Percentiles rank a stretch among this genome's conserved stretches.
Evolutionary conservation across 2,113 vertebrate species (phyloP).

Genomic region (Petaurus breviceps): DNA sequence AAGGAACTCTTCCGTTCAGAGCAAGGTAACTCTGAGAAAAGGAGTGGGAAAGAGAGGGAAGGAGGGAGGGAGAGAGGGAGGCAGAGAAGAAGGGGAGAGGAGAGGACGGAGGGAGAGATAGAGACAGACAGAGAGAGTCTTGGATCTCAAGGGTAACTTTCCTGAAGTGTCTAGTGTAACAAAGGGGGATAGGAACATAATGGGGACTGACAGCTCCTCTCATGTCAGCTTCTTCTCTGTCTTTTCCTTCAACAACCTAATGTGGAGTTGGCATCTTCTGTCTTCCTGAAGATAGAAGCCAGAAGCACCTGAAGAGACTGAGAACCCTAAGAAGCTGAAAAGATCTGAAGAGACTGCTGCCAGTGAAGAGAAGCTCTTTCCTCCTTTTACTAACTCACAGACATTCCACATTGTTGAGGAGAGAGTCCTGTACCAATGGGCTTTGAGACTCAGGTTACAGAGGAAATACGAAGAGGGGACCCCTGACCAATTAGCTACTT

Average conservation of each 20-base stretch:
- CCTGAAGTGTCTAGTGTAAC: neutral
- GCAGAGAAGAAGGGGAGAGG: neutral
- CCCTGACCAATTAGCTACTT: neutral
- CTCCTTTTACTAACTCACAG: neutral
- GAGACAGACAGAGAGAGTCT: too few relatives aligned
- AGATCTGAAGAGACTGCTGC: neutral
- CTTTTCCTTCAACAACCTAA: neutral
- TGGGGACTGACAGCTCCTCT: neutral
- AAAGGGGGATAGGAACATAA: neutral
- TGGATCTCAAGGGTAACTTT: neutral
- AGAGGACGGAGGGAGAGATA: too few relatives aligned
- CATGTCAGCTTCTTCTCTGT: neutral
- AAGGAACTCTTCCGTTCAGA: neutral
- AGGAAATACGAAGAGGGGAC: neutral
- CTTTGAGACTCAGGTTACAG: neutral
- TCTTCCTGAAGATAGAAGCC: neutral
- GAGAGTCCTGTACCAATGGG: neutral
- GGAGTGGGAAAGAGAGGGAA: neutral
- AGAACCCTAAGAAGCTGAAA: neutral
- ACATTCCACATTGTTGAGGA: neutral
- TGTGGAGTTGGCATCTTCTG: neutral
- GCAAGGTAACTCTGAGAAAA: neutral
- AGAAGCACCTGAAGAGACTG: neutral
- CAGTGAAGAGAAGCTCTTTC: neutral
- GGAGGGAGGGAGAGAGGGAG: too few relatives aligned